A percentile compares a stretch with the other conserved stretches of the same genome.
These are phyloP conservation scores for Helostoma temminkii DNA, from an alignment of 2,797 vertebrate species.

Conservation along the genomic window DNA sequence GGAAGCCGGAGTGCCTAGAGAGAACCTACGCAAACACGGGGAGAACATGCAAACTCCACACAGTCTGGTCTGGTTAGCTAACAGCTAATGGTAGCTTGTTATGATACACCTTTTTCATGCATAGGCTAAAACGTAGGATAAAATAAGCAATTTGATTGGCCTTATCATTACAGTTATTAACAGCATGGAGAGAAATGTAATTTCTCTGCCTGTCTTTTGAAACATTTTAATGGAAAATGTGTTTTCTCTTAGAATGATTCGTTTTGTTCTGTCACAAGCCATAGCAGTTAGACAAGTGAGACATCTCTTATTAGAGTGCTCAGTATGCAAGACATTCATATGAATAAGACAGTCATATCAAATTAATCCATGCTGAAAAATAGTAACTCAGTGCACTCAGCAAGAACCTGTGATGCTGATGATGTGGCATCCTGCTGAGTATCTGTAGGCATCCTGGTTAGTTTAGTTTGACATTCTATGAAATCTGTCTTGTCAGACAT, in stretches of 20 bases:
- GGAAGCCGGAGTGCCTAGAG: no score
- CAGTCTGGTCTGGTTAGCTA: no score
- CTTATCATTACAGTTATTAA: no score
- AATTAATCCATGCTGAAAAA: slow-evolving; percentile 37
- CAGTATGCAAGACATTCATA: not conserved
- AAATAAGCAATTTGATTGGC: no score
- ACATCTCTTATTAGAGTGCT: slow-evolving; percentile 16
- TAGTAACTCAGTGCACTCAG: not conserved
- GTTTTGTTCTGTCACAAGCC: no score
- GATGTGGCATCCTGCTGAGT: slow-evolving; percentile 4
- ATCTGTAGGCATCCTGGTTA: slow-evolving; percentile 11
- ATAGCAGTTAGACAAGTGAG: no score
- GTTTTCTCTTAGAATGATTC: not conserved
- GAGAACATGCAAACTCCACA: no score
- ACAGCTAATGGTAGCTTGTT: no score
- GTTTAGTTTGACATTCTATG: slow-evolving; percentile 34
- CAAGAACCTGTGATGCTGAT: slow-evolving; percentile 16
- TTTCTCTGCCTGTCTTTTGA: not conserved
- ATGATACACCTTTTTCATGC: no score
- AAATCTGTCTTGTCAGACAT: slow-evolving; percentile 18
- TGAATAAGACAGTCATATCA: slow-evolving; percentile 29
- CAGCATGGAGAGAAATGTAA: no score
- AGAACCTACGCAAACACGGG: no score
- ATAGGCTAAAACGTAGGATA: no score
- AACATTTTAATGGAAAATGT: not conserved